A percentile compares a stretch with the other conserved stretches of the same genome.
phyloP scores from a whole-genome alignment of 1,140 invertebrate species.

The Periplaneta americana region DNA sequence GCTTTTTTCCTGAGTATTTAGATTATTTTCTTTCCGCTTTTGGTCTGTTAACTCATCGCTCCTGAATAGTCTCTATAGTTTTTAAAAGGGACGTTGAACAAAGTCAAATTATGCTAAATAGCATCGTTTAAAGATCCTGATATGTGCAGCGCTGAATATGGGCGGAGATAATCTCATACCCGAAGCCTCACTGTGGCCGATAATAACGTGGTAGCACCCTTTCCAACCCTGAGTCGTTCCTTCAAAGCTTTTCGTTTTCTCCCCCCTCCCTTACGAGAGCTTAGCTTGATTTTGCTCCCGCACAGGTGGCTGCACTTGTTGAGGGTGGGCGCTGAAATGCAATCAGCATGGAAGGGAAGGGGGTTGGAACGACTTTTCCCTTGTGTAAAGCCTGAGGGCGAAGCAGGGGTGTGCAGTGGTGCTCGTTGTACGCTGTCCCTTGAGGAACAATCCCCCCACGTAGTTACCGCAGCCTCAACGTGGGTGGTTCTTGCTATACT shows the following conservation, averaged over 20 bases:
- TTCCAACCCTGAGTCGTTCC: neutral
- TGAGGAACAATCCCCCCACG: neutral
- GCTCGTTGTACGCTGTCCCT: neutral
- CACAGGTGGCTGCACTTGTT: neutral
- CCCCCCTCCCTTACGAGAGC: neutral
- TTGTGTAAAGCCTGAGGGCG: neutral
- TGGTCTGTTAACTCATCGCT: too few species aligned
- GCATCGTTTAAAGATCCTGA: too few species aligned
- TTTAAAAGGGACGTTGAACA: too few species aligned
- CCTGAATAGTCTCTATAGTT: too few species aligned
- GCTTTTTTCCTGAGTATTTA: too few species aligned
- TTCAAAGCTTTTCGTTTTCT: too few species aligned
- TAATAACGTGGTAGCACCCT: neutral
- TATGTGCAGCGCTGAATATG: too few species aligned
- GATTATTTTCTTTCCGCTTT: too few species aligned
- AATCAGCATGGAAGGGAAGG: neutral
- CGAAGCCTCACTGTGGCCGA: too few species aligned
- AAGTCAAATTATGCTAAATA: too few species aligned
- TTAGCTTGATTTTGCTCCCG: neutral
- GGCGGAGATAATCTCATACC: too few species aligned
- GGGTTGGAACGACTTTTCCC: neutral
- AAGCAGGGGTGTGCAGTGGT: neutral
- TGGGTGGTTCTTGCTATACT: neutral
- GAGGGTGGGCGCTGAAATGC: neutral
- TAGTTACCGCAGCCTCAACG: neutral